Conservation (phyloP, 1,140 invertebrate species). For the Caenorhabditis briggsae region DNA sequence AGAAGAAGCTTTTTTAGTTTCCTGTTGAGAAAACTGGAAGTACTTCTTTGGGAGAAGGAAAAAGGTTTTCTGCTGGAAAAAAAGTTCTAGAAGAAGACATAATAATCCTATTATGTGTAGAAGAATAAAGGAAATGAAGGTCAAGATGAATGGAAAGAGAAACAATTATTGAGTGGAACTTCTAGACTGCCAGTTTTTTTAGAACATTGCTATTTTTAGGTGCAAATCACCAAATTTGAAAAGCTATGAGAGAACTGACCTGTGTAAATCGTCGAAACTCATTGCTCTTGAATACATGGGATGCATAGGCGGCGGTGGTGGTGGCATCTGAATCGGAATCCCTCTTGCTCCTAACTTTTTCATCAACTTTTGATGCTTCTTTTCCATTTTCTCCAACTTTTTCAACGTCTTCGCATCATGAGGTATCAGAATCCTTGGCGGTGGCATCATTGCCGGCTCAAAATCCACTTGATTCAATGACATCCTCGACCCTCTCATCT, state of each 20-base stretch:
- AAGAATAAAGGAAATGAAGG: constrained; percentile 12
- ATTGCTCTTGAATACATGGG: constrained; percentile 57
- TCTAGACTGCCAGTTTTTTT: neutral
- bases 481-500: constrained; percentile 51
- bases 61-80: constrained; percentile 33
- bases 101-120: constrained; percentile 40
- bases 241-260: constrained; percentile 27
- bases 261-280: constrained; percentile 56
- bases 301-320: constrained; percentile 37
- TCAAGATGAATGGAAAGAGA: constrained; percentile 21
- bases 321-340: constrained; percentile 20
- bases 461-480: constrained; percentile 56
- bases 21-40: constrained; percentile 35
- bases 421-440: constrained; percentile 22
- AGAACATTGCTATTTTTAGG: neutral
- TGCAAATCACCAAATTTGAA: too few relatives aligned
- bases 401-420: constrained; percentile 54
- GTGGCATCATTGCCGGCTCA: constrained; percentile 40
- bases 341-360: constrained; percentile 51
- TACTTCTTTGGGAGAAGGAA: neutral
- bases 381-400: constrained; percentile 54
- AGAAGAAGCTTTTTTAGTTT: constrained; percentile 23
- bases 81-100: neutral
- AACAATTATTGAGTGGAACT: neutral
- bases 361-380: constrained; percentile 45